Base-by-base conservation (phyloP, 2,113 vertebrate species). In the Platysternon megacephalum region DNA sequence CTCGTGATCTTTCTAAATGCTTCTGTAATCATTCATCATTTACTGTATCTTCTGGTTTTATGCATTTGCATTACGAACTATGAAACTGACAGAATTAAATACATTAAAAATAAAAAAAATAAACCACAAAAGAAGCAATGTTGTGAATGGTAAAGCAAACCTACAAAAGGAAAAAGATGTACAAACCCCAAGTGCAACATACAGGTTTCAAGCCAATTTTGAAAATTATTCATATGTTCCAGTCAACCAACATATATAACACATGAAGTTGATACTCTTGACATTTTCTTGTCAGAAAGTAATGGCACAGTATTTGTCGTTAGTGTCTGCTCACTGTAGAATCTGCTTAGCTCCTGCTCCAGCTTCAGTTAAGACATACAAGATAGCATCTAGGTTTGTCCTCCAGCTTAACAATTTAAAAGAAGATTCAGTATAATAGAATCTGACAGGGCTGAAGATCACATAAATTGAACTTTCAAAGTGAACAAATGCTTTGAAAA, bases 391-490 rank as follows among this genome's bases (percentile, higher is more conserved):
- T 83, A 91, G 68, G 85, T 90, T 96, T 94, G 95, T 97, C 97
- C 95, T 95, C 91, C 89, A 94, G 95, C 96, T 94, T 76, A 95
- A 88, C 94, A 91, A 85, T 97, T 97, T 96, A 95, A 95, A 96
- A 95, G 85, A 92, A 82, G 86, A 95, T 83, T 90, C 91, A 81
- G 42, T 79, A 72, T 96, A 98, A 97, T 81, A 94, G 95, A 92
- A 97, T 92, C 93, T 97, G 97, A 97, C 97, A 97, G 91, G 90
- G 90, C 85, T 96, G 88, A 51, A 97, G 95, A 97, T 94, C 95
- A 89, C 95, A 97, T 94, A 96, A 93, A 95, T 89, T 97, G 88
- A 97, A 96, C 91, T 97, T 97, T 94, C 96, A 96, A 97, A 97
- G 94, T 12, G 61, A 96, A 85, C 86, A 95, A 91, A 93, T 91